Evolutionary conservation across 2,113 vertebrate genomes (phyloP), one percentile per base, ranked within the genome.

Genomic region (Solea solea): DNA sequence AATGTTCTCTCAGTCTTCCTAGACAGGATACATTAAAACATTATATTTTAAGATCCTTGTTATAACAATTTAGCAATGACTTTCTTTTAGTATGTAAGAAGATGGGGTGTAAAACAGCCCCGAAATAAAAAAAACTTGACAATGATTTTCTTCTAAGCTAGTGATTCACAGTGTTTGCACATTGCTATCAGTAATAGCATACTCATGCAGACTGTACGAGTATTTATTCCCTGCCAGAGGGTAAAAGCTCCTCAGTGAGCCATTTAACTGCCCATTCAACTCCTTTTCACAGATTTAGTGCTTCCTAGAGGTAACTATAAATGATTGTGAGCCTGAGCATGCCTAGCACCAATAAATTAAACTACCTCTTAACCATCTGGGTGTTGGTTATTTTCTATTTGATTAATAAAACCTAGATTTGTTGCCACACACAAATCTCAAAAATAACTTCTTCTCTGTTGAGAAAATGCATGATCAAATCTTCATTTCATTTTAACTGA

Each of bases 281-380:
- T 79, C 14, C 48, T 84, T 82, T 73, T 77, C 34, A 56, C 49
- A 65, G 44, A 88, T 89, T 88, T 78, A 89, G 40, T 64, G 69
- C 44, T 69, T 84, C 64, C 71, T 27, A 53, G 58, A 64, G 39
- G 61, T 64, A 67, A 70, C 78, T 65, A 76, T 81, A 74, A 89
- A 82, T 45, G 74, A 41, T 60, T 21, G 63, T 74, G 72, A 39
- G 59, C 25, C 64, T 77, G 55, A 77, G 75, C 45, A 48, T 28
- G 60, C 51, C 76, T 71, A 21, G 72, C 3, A 1, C 28, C 60
- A 66, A 27, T 83, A 74, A 76, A 82, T 84, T 69, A 75, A 70
- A 67, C n/a, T n/a, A n/a, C 72, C 34, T 8, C 12, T 65, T 39
- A 69, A 56, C 39, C 56, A 64, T 46, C n/a, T 16, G 40, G 3